Base-by-base conservation (phyloP, 2,888 invertebrate species). In the Perithous albicinctus region DNA sequence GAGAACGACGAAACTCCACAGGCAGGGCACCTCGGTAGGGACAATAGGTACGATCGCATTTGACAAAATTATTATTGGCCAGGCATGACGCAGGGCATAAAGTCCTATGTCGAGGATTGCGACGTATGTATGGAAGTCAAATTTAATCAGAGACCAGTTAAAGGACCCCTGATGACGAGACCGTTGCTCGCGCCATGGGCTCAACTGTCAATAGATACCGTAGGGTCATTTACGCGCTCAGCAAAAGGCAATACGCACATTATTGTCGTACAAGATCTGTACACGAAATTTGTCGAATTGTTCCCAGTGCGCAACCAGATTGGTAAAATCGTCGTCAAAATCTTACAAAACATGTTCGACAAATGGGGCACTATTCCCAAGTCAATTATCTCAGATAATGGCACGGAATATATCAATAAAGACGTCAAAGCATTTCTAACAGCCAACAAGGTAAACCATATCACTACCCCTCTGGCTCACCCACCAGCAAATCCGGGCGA, bases 41-140 rank as follows among this genome's bases (percentile, higher is more conserved):
- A 83, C 23, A 80, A 73, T n/a, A 83, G 77, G 1, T 69, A 66
- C 26, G 76, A 79, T 5, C 35, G 67, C 7, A 51, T 79, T 4
- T 20, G 79, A 29, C 69, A 69, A 74, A 75, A 75, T 32, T 70
- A 59, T 46, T 79, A 79, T 46, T 66, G 74, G 73, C 76, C 61
- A n/a, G 73, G 69, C 4, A 80, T 75, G 78, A 35, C 75, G 0
- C 48, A 66, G 26, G 77, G 73, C 7, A 43, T 80, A 2, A 64
- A 35, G 15, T 20, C 32, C 6, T 77, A 54, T 35, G 61, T 80
- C 5, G 59, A 56, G n/a, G 32, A 32, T 0, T 82, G 78, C 15
- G 79, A 82, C 0, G 56, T 15, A 12, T 76, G 79, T 41, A 18
- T 63, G 4, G 38, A 41, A 26, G 72, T 76, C 18, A 79, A 79